Percentiles rank a stretch among this genome's conserved stretches.
phyloP scores from a whole-genome alignment of 2,113 vertebrate species.

The Prunella himalayana region DNA sequence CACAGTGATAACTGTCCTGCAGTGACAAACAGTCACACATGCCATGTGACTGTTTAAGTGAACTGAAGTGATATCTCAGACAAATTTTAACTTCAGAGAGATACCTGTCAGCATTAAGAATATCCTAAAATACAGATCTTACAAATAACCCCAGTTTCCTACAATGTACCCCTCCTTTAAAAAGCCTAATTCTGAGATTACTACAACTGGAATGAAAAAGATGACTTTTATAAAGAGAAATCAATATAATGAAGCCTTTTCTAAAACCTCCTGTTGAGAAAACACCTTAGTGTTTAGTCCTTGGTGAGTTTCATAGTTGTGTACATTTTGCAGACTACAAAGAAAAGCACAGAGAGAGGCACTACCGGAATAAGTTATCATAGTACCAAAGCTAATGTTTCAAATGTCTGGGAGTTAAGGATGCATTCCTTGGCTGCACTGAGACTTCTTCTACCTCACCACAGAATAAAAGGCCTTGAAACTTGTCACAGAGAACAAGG shows the following conservation, averaged over 20 bases:
- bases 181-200: background rate
- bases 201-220: background rate
- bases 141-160: background rate
- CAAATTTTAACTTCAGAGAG: background rate
- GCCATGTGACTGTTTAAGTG: background rate
- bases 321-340: background rate
- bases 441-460: background rate
- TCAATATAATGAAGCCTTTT: background rate
- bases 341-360: background rate
- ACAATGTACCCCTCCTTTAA: background rate
- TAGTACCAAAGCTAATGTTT: background rate
- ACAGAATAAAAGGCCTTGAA: background rate
- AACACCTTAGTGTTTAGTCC: background rate
- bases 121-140: background rate
- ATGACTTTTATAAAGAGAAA: background rate
- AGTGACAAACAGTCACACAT: background rate
- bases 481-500: background rate
- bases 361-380: background rate
- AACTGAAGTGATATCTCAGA: background rate
- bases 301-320: background rate
- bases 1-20: background rate
- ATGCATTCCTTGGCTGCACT: background rate
- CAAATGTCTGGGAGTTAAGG: background rate
- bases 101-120: background rate
- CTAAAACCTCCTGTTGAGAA: background rate